These are phyloP conservation scores for Coreoperca whiteheadi DNA, from an alignment of 2,113 vertebrate genomes.

Conservation along the genomic window DNA sequence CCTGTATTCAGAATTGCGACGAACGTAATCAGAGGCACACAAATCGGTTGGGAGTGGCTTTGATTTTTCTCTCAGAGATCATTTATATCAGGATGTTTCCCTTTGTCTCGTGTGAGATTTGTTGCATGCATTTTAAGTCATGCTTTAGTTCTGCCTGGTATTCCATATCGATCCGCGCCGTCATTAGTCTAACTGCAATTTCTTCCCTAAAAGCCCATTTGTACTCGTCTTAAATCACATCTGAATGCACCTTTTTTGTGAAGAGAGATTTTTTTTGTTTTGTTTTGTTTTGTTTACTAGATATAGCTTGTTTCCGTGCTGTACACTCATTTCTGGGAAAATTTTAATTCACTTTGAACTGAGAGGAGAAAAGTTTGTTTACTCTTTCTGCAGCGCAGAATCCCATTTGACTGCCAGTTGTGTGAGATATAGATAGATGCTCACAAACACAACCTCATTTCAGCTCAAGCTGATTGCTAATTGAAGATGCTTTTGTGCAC, in stretches of 20 bases:
- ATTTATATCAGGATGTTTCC: slow-evolving; percentile 57
- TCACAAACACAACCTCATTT: slow-evolving; percentile 52
- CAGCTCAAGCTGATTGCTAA: slow-evolving; percentile 53
- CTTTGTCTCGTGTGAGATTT: slow-evolving; percentile 45
- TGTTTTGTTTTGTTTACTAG: too few relatives aligned
- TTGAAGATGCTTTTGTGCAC: slow-evolving; percentile 67
- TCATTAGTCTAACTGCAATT: slow-evolving; percentile 33
- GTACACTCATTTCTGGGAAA: slow-evolving; percentile 35
- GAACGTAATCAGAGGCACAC: slow-evolving; percentile 40
- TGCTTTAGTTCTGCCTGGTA: slow-evolving; percentile 48
- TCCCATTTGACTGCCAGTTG: slow-evolving; percentile 68
- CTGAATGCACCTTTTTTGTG: slow-evolving; percentile 76
- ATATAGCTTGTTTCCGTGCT: slow-evolving; percentile 58
- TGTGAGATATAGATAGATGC: slow-evolving; percentile 48
- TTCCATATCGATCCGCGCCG: slow-evolving; percentile 38
- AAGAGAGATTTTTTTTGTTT: slow-evolving; percentile 68
- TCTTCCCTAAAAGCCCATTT: slow-evolving; percentile 46
- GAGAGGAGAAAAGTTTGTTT: slow-evolving; percentile 64
- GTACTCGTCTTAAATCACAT: slow-evolving; percentile 66
- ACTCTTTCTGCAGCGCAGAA: slow-evolving; percentile 78
- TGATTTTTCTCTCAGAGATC: slow-evolving; percentile 45
- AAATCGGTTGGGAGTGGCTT: slow-evolving; percentile 56
- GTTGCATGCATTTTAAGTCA: slow-evolving; percentile 59
- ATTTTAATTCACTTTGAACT: slow-evolving; percentile 61
- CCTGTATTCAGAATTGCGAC: slow-evolving; percentile 50